Evolutionary conservation across 2,888 invertebrate species (phyloP).

Genomic region (Myopa tessellatipennis): DNA sequence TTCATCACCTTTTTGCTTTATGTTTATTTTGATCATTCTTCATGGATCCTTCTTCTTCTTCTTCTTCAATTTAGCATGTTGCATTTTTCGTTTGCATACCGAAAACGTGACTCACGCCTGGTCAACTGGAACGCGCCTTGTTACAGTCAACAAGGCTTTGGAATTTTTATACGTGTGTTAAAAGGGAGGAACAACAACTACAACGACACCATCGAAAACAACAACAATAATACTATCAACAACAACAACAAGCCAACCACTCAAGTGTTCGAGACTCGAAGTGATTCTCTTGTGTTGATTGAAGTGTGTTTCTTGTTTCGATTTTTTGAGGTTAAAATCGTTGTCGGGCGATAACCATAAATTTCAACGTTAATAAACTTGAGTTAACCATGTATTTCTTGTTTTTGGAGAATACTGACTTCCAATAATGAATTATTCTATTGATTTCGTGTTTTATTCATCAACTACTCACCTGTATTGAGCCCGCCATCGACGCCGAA

Average conservation of each 20-base stretch:
- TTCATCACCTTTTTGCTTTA: not conserved
- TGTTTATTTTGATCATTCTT: not conserved
- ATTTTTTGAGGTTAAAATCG: not conserved
- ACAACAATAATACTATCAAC: not conserved
- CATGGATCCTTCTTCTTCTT: not conserved
- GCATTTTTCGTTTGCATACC: slow-evolving; percentile 28
- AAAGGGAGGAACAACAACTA: not conserved
- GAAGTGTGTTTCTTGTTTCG: not conserved
- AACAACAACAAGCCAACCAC: not conserved
- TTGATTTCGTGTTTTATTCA: not conserved
- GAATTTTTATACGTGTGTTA: slow-evolving; percentile 13
- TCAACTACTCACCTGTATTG: slow-evolving; percentile 64
- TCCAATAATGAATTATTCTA: not conserved
- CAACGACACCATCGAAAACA: not conserved
- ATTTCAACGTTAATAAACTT: not conserved
- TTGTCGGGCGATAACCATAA: not conserved
- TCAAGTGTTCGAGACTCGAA: not conserved
- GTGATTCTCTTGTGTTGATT: not conserved
- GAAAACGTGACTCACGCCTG: slow-evolving; percentile 6
- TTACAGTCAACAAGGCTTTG: not conserved
- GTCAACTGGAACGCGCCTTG: slow-evolving; percentile 13
- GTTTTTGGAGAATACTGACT: too few relatives aligned
- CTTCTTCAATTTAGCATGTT: not conserved
- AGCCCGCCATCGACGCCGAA: slow-evolving; percentile 67
- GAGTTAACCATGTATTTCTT: too few relatives aligned